These are phyloP conservation scores for Orchesella flavescens DNA, from an alignment of 2,888 invertebrate species.

Conservation along the genomic window DNA sequence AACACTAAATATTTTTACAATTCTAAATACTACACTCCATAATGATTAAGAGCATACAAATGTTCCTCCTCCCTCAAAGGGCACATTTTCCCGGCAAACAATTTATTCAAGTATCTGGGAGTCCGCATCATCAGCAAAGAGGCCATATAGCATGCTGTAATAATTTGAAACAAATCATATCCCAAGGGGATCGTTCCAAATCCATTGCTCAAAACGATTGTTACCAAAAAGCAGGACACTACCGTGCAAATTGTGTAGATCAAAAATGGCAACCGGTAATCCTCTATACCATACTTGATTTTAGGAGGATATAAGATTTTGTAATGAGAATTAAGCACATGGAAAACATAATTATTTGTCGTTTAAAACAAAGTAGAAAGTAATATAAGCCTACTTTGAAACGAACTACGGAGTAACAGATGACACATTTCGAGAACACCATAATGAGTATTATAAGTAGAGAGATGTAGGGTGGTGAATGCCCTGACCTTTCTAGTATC, in stretches of 20 bases:
- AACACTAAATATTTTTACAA: too few relatives aligned
- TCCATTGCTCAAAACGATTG: constrained; percentile 17
- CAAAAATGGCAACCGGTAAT: constrained; percentile 30
- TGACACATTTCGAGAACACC: background rate
- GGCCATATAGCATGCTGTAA: constrained; percentile 4
- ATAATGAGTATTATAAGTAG: background rate
- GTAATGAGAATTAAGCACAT: too few relatives aligned
- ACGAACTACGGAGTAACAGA: background rate
- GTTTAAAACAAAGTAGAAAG: too few relatives aligned
- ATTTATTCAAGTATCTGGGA: background rate
- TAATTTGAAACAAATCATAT: constrained; percentile 42
- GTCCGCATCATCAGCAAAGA: constrained; percentile 19
- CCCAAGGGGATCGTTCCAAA: background rate
- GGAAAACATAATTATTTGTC: background rate
- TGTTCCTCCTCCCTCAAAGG: constrained; percentile 23
- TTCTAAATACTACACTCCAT: background rate
- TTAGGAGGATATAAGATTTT: too few relatives aligned
- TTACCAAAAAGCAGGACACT: background rate
- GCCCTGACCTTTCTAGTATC: background rate
- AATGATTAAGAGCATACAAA: constrained; percentile 28
- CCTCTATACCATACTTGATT: background rate
- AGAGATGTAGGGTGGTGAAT: constrained; percentile 28
- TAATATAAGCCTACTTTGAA: too few relatives aligned
- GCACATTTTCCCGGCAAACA: constrained; percentile 38
- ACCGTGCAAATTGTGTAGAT: constrained; percentile 25